Evolutionary conservation across 1,140 invertebrate species (phyloP), one percentile per base, ranked within the genome.

Genomic region (Caligus rogercresseyi): DNA sequence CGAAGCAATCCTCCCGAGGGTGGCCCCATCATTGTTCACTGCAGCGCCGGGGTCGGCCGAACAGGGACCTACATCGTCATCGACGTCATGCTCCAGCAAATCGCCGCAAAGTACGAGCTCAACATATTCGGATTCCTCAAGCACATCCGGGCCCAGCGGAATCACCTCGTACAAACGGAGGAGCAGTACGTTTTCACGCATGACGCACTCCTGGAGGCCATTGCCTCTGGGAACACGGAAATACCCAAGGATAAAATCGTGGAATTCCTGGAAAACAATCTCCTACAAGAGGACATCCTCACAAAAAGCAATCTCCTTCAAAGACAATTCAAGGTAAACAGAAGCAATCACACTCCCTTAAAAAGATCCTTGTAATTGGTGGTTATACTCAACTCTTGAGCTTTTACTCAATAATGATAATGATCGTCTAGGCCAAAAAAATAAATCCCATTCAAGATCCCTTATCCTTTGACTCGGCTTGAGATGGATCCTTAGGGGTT

Each of bases 11-110:
- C 87, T 64, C 75, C 80, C 21, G 83, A 89, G 70, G 84, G 83
- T 63, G 89, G 89, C 58, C 91, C 91, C 16, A 92, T 96, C 65
- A 83, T 98, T 55, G 90, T 96, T 16, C 92, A 97, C 72, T 97
- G 92, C 55, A 71, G 69, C 65, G 74, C 74, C 21, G 74, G 74
- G 14, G 70, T 74, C 16, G 74, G 74, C 4, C 65, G 75, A 20
- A 66, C 74, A n/a, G 74, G 74, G 23, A 74, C 75, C 14, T 73
- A 74, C 52, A 70, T 76, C 21, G 69, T 72, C 11, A 71, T 75
- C 23, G 75, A 75, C 64, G 67, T 69, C 11, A 66, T 75, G 43
- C 60, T 74, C n/a, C 69, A 74, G 52, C 70, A 72, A 67, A 69
- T 70, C 55, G 26, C 55, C 7, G 68, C 68, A 21, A 67, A 71